phyloP scores from a whole-genome alignment of 2,113 vertebrate species.

The Peromyscus polionotus region DNA sequence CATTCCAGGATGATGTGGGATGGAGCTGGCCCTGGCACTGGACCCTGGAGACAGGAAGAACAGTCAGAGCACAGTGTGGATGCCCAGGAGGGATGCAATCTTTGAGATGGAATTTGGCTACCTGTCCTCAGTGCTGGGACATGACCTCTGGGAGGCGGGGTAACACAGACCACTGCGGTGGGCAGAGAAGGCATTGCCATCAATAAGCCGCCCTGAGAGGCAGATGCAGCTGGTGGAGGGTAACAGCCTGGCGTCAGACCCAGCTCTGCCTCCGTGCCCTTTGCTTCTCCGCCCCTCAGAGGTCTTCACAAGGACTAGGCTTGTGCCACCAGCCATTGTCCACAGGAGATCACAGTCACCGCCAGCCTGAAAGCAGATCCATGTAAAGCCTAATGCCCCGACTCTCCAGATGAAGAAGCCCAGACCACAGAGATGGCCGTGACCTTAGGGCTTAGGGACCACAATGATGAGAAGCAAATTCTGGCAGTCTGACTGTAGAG shows the following conservation, averaged over 20 bases:
- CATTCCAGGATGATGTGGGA: rapidly evolving
- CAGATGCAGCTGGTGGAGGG: not conserved
- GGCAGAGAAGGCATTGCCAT: not conserved
- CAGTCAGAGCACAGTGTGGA: not conserved
- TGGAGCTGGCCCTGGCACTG: too few relatives aligned
- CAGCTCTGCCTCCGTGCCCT: not conserved
- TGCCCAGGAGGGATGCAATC: not conserved
- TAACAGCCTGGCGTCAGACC: not conserved
- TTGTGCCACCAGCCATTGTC: not conserved
- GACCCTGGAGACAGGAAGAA: not conserved
- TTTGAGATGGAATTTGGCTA: not conserved
- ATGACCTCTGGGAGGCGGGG: not conserved
- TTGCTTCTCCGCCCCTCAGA: not conserved
- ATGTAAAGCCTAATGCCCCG: not conserved
- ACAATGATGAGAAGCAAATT: not conserved
- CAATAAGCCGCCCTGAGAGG: not conserved
- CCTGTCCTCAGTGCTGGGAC: not conserved
- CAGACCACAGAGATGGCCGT: not conserved
- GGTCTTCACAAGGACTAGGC: not conserved
- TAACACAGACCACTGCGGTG: not conserved
- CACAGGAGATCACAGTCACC: not conserved
- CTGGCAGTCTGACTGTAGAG: not conserved
- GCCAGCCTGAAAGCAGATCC: not conserved
- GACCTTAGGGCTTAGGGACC: not conserved
- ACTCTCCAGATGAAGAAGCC: not conserved